Percentiles rank a stretch among this genome's conserved stretches.
Conservation (phyloP, 2,113 vertebrate species). For the Pollachius pollachius region DNA sequence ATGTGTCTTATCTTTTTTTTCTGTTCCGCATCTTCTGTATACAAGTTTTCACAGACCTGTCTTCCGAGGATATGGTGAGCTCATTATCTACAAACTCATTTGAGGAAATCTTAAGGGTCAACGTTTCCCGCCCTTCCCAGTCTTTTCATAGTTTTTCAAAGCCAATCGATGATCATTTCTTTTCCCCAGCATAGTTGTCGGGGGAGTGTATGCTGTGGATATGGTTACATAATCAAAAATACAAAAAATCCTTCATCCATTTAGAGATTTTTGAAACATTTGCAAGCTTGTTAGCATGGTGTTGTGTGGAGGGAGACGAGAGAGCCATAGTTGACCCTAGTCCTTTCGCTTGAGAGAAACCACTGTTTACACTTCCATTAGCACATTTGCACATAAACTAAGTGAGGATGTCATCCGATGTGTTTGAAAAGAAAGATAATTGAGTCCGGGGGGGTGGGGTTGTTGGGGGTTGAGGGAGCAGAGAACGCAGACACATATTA, state of each 20-base stretch:
- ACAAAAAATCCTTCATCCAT: too few relatives aligned
- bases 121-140: background rate
- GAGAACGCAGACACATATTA: constrained; percentile 54
- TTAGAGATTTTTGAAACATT: too few relatives aligned
- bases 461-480: background rate
- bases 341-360: too few relatives aligned
- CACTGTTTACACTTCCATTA: constrained; percentile 4
- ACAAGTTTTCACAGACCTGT: background rate
- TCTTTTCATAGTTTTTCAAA: too few relatives aligned
- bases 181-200: too few relatives aligned
- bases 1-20: too few relatives aligned
- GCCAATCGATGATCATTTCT: too few relatives aligned
- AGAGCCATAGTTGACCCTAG: too few relatives aligned
- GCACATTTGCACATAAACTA: constrained; percentile 40
- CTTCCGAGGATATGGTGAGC: constrained; percentile 15
- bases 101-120: constrained; percentile 6
- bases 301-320: too few relatives aligned
- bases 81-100: constrained; percentile 19
- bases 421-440: constrained; percentile 57
- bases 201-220: too few relatives aligned
- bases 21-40: background rate
- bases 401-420: constrained; percentile 50
- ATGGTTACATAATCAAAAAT: too few relatives aligned
- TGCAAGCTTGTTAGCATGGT: too few relatives aligned
- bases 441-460: constrained; percentile 38